These are phyloP conservation scores for Eptesicus fuscus DNA, from an alignment of 2,113 vertebrate species.

Conservation along the genomic window DNA sequence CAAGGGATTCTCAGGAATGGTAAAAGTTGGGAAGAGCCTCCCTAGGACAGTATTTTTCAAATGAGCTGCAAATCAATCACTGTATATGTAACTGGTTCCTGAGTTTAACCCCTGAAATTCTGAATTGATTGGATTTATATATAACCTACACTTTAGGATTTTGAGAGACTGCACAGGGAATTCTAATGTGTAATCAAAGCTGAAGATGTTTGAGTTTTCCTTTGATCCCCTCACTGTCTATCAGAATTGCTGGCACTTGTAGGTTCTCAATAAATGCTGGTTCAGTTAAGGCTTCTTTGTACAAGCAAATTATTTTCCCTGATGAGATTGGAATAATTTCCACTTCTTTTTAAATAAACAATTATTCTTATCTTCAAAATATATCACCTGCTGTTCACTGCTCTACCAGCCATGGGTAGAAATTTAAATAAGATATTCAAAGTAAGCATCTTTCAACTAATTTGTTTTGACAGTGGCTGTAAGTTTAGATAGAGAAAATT, in stretches of 20 bases:
- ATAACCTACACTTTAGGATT: background rate
- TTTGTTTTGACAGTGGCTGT: background rate
- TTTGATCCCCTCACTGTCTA: background rate
- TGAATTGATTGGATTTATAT: background rate
- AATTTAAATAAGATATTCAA: background rate
- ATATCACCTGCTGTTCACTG: background rate
- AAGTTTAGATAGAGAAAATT: background rate
- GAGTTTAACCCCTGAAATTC: background rate
- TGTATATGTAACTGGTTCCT: background rate
- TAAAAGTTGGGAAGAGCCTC: background rate
- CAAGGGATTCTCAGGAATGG: background rate
- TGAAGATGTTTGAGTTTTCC: background rate
- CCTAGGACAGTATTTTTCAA: background rate
- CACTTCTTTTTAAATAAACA: background rate
- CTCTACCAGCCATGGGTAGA: background rate
- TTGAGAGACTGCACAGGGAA: background rate
- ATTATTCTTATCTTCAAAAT: background rate
- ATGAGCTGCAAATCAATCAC: background rate
- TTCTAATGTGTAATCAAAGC: background rate
- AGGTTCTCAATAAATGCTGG: too few relatives aligned
- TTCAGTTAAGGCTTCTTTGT: background rate
- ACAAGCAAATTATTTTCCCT: background rate
- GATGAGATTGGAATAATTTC: background rate
- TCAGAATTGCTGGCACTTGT: background rate
- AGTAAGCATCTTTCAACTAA: background rate